phyloP scores from a whole-genome alignment of 2,113 vertebrate species.

The Perca schrenkii region DNA sequence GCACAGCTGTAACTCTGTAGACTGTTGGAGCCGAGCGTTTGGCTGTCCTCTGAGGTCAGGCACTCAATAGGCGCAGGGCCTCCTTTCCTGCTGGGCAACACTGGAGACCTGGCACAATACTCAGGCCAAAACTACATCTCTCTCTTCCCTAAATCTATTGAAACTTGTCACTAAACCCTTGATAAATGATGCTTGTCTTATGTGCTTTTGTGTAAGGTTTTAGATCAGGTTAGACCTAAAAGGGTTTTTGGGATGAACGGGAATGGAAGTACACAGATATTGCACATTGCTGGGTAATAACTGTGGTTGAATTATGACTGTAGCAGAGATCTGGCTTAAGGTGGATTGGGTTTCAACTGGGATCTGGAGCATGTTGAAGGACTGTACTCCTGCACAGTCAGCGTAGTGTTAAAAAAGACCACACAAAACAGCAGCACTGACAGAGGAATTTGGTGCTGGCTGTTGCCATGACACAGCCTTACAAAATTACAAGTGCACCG shows the following conservation, averaged over 20 bases:
- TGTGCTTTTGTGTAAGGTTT: conserved; percentile 1
- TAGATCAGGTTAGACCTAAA: not conserved
- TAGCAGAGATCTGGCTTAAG: not conserved
- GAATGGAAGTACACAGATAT: conserved; percentile 12
- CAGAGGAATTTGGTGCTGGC: conserved; percentile 61
- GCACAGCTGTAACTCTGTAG: conserved; percentile 73
- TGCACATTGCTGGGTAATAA: conserved; percentile 35
- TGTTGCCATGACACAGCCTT: conserved; percentile 57
- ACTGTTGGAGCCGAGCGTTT: conserved; percentile 55
- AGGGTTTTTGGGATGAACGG: not conserved
- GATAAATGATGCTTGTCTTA: not conserved
- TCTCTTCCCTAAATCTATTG: conserved; percentile 27
- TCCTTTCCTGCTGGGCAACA: conserved; percentile 71
- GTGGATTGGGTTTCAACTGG: conserved; percentile 31
- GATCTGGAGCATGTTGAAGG: conserved; percentile 19
- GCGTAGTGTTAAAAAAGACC: conserved; percentile 50
- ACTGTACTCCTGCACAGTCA: conserved; percentile 43
- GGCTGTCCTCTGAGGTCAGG: conserved; percentile 67
- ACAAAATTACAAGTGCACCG: conserved; percentile 50
- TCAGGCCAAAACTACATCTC: conserved; percentile 11
- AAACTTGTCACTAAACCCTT: conserved; percentile 17
- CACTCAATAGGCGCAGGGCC: conserved; percentile 61
- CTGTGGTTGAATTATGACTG: conserved; percentile 26
- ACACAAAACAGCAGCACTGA: conserved; percentile 33
- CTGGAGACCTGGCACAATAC: conserved; percentile 64